Base-by-base conservation (phyloP, 2,888 invertebrate species). In the Heteromurus nitidus region DNA sequence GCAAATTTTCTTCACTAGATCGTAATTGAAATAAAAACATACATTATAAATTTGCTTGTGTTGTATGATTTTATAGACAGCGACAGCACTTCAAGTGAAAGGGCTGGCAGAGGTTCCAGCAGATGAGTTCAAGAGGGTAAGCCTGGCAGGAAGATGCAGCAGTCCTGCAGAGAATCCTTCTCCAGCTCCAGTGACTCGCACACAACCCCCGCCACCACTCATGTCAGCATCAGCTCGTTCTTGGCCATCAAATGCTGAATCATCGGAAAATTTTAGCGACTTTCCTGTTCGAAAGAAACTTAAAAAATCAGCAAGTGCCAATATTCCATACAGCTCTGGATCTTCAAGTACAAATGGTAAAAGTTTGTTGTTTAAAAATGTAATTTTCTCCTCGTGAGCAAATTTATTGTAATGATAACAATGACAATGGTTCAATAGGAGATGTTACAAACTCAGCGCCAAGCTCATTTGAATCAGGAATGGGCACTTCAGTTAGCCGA, bases 21-120 rank as follows among this genome's bases (percentile, higher is more conserved):
- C 13, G 13, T 36, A 36, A 36, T 28, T 60, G 11, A 60, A 60
- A 60, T 60, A 3, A 26, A 24, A 64, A 22, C 50, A 31, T 47
- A n/a, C 47, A 65, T 47, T 47, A n/a, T 47, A 18, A 60, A 68
- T 22, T 30, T 73, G 26, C 3, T 72, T 13, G 90, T 92, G 93
- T 87, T 90, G 82, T n/a, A n/a, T n/a, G n/a, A n/a, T n/a, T n/a
- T n/a, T n/a, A n/a, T 92, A 96, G 91, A 95, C 95, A 28, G 96
- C 96, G 0, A 95, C 95, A 89, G 93, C 94, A 89, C 91, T 96
- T 68, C 95, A 96, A 90, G 95, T 96, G 79, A 96, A 96, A 90
- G 96, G 96, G 20, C 91, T 96, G 58, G 95, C 95, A 16, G 96
- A 96, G 89, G 95, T 95, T 92, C 95, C 95, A 9, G 93, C 85